phyloP scores from a whole-genome alignment of 2,797 vertebrate species.

The Bovichtus diacanthus region DNA sequence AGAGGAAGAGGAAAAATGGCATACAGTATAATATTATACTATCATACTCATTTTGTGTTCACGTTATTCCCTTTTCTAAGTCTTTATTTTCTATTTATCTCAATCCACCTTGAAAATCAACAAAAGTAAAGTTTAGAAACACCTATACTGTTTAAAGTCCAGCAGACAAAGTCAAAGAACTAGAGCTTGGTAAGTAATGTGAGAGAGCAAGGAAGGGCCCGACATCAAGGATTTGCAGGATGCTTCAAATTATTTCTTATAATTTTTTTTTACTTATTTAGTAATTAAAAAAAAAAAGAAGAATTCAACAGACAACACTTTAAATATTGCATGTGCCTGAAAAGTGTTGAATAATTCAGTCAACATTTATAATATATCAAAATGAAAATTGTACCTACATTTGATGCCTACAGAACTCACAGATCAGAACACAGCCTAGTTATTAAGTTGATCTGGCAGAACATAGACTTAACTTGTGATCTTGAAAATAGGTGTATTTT shows the following conservation, averaged over 20 bases:
- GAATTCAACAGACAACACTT: constrained; percentile 29
- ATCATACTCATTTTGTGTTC: background rate
- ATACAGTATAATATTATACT: no score
- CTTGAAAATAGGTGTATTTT: background rate
- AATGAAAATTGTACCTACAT: constrained; percentile 12
- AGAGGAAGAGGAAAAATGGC: background rate
- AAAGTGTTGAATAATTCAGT: constrained; percentile 44
- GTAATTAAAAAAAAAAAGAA: constrained; percentile 33
- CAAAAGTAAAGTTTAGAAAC: background rate
- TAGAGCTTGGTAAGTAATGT: background rate
- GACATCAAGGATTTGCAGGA: background rate
- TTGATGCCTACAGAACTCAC: constrained; percentile 8
- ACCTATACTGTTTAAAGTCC: background rate
- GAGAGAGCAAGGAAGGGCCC: background rate
- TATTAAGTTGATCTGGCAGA: background rate
- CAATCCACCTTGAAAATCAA: background rate
- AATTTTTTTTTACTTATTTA: constrained; percentile 23
- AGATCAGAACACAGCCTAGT: constrained; percentile 9
- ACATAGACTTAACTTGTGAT: constrained; percentile 8
- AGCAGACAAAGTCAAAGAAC: background rate
- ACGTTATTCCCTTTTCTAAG: background rate
- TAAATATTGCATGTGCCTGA: constrained; percentile 32
- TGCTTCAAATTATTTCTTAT: background rate
- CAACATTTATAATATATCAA: constrained; percentile 17
- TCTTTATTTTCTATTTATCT: background rate